These are phyloP conservation scores for Coenobita brevimanus DNA, from an alignment of 1,140 invertebrate genomes.

Conservation along the genomic window DNA sequence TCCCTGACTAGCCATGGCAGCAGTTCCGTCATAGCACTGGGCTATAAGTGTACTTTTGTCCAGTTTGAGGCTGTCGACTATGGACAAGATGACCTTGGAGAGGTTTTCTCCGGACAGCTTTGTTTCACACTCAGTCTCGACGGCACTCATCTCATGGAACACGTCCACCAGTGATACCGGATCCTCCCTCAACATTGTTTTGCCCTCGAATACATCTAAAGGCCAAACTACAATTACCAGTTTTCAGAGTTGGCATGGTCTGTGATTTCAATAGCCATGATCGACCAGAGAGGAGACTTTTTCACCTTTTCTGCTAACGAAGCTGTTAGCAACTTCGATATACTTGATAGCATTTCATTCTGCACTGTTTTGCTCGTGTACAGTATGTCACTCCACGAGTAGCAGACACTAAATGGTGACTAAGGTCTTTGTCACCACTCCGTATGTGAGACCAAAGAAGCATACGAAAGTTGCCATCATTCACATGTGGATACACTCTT, in stretches of 20 bases:
- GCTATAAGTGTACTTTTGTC: slow-evolving; percentile 10
- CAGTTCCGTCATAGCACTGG: slow-evolving; percentile 22
- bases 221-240: not conserved
- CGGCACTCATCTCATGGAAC: not conserved
- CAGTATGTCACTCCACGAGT: not conserved
- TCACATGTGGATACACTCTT: not conserved
- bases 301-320: not conserved
- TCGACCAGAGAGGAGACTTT: not conserved
- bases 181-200: not conserved
- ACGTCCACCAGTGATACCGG: not conserved
- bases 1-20: not conserved
- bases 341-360: not conserved
- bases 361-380: slow-evolving; percentile 34
- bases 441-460: not conserved
- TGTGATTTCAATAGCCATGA: slow-evolving; percentile 15
- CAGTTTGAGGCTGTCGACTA: not conserved
- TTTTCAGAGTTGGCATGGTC: not conserved
- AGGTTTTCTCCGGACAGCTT: slow-evolving; percentile 25
- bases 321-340: not conserved
- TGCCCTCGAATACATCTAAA: not conserved
- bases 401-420: not conserved
- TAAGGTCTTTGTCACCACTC: not conserved
- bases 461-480: not conserved
- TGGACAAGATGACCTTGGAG: not conserved
- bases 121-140: not conserved